phyloP scores from a whole-genome alignment of 2,113 vertebrate species.

The Tauraco erythrolophus region DNA sequence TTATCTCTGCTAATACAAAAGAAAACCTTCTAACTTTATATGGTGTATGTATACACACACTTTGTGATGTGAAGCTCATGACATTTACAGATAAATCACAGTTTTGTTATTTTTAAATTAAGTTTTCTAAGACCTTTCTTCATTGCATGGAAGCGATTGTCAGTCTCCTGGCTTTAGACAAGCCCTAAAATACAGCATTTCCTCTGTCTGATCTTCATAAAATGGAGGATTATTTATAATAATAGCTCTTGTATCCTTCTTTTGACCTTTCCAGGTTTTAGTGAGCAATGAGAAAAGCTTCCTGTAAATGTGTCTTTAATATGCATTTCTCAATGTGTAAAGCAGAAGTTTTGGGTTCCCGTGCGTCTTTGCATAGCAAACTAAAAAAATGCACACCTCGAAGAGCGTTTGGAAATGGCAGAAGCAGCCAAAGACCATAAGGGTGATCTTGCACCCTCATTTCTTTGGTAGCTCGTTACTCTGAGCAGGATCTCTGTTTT shows the following conservation, averaged over 20 bases:
- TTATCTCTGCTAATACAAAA: not conserved
- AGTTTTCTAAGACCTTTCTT: not conserved
- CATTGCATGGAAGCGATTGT: not conserved
- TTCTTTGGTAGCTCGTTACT: not conserved
- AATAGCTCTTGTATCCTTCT: not conserved
- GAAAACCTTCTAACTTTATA: not conserved
- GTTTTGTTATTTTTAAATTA: not conserved
- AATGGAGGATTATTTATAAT: not conserved
- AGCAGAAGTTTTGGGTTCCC: conserved; percentile 52
- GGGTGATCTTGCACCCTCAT: not conserved
- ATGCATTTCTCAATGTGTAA: not conserved
- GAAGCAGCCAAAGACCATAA: not conserved
- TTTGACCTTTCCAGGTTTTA: conserved; percentile 34
- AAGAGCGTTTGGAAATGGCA: not conserved
- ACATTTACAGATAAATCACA: not conserved
- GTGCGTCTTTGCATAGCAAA: not conserved
- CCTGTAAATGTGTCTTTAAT: conserved; percentile 48
- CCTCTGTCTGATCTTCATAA: not conserved
- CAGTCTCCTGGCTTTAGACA: not conserved
- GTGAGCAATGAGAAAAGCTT: conserved; percentile 21
- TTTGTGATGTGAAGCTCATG: not conserved
- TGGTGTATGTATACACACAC: not conserved
- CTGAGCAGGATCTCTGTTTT: not conserved
- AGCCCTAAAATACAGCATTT: not conserved
- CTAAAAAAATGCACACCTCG: not conserved